A percentile compares a stretch with the other conserved stretches of the same genome.
These are phyloP conservation scores for Vireo griseus DNA, from an alignment of 2,797 vertebrate species.

Conservation along the genomic window DNA sequence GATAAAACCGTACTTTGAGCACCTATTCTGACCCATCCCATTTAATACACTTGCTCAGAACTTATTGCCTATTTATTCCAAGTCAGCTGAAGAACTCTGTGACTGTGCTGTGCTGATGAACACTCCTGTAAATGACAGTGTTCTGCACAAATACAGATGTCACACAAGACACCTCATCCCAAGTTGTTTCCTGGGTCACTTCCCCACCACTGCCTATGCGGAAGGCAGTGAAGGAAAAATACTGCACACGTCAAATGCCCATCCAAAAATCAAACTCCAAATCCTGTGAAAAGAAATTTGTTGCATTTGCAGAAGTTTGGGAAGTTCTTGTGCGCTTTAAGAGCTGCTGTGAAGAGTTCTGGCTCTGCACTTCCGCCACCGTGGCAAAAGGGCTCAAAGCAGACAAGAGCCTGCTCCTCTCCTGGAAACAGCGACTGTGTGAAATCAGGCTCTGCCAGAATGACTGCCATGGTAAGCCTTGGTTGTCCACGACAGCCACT, in stretches of 20 bases:
- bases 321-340: not conserved
- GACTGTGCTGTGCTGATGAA: not conserved
- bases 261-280: not conserved
- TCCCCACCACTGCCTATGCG: fast-evolving
- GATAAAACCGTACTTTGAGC: not conserved
- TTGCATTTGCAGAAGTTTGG: not conserved
- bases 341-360: not conserved
- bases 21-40: not conserved
- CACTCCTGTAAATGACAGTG: not conserved
- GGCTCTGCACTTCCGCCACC: not conserved
- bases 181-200: not conserved
- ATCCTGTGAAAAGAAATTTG: not conserved
- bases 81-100: not conserved
- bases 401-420: not conserved
- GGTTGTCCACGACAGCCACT: not conserved
- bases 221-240: not conserved
- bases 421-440: not conserved
- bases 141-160: not conserved
- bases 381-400: not conserved
- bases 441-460: not conserved
- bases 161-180: not conserved
- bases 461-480: not conserved
- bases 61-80: not conserved
- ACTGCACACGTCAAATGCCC: fast-evolving
- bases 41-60: not conserved